Conservation (phyloP, 2,888 invertebrate genomes). For the Ernsta delagoae region DNA sequence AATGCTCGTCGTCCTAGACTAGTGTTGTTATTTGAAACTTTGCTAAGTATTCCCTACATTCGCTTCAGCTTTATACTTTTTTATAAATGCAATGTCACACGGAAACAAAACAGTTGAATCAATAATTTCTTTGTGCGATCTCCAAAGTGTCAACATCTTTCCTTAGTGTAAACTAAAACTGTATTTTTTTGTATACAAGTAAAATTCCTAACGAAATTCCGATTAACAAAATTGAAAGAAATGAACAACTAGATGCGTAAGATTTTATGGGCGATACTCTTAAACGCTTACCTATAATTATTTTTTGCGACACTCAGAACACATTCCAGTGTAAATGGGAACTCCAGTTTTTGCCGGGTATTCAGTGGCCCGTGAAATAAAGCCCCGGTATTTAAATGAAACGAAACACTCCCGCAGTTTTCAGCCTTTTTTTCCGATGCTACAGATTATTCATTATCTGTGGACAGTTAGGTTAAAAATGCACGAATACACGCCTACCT, state of each 20-base stretch:
- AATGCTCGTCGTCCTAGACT: constrained; percentile 14
- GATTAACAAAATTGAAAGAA: not conserved
- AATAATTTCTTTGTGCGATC: not conserved
- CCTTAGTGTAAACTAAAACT: not conserved
- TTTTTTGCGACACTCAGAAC: constrained; percentile 30
- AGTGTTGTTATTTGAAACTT: constrained; percentile 11
- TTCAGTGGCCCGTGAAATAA: constrained; percentile 63
- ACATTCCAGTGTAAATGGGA: constrained; percentile 26
- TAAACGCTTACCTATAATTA: constrained; percentile 9
- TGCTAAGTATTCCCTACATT: constrained; percentile 11
- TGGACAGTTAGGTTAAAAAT: constrained; percentile 38
- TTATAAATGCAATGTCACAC: not conserved
- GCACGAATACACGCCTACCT: constrained; percentile 13
- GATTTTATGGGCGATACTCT: constrained; percentile 9
- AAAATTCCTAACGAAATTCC: not conserved
- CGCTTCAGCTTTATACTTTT: not conserved
- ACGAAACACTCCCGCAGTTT: constrained; percentile 57
- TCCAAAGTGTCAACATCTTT: too few species aligned
- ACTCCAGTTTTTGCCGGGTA: constrained; percentile 46
- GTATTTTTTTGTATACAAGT: not conserved
- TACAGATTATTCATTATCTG: constrained; percentile 55
- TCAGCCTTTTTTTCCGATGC: constrained; percentile 50
- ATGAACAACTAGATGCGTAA: not conserved
- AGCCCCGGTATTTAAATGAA: constrained; percentile 68
- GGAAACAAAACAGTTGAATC: not conserved